phyloP scores from a whole-genome alignment of 2,113 vertebrate species.

The Phasianus colchicus region DNA sequence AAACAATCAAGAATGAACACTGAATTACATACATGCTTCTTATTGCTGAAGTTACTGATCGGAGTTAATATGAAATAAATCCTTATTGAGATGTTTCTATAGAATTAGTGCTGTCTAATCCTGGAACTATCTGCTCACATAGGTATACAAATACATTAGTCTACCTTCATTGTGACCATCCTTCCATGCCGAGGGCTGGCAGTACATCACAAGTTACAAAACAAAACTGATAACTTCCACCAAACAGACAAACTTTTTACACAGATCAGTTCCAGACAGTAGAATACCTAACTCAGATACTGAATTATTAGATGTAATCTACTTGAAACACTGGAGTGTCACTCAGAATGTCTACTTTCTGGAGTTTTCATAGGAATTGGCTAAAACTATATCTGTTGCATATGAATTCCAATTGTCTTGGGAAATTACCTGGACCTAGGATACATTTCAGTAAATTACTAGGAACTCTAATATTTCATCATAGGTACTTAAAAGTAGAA shows the following conservation, averaged over 20 bases:
- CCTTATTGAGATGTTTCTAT: conserved; percentile 40
- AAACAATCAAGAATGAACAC: not conserved
- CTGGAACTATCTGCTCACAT: conserved; percentile 19
- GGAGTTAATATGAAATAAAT: conserved; percentile 38
- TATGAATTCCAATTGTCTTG: not conserved
- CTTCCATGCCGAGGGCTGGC: not conserved
- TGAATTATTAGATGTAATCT: not conserved
- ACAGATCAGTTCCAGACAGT: not conserved
- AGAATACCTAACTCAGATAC: not conserved
- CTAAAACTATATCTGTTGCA: not conserved
- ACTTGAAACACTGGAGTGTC: not conserved
- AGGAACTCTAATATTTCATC: not conserved
- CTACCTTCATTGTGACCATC: not conserved
- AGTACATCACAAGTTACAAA: conserved; percentile 46
- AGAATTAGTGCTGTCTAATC: conserved; percentile 5
- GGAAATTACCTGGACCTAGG: not conserved
- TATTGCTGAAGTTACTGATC: conserved; percentile 13
- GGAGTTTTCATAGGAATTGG: not conserved
- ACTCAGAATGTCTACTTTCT: not conserved
- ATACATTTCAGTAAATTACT: not conserved
- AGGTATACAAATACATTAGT: conserved; percentile 48
- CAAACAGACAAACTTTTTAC: not conserved
- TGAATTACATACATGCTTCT: conserved; percentile 16
- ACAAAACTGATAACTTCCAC: conserved; percentile 38
- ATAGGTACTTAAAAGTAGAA: not conserved